Conservation (phyloP, 2,113 vertebrate genomes). For the Marmota monax region DNA sequence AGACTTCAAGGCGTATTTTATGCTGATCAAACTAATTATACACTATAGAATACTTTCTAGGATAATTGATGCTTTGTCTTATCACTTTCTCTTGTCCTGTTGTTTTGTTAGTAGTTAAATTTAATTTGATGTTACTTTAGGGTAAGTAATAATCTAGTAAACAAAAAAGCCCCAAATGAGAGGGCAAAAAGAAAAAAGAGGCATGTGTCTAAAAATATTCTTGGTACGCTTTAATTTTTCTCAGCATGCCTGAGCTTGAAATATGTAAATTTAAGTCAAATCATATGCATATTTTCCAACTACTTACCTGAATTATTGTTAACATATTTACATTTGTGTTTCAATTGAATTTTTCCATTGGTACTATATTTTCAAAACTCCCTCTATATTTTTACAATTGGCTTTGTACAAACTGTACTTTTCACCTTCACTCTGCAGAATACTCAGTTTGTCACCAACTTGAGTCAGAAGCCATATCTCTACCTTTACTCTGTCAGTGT, state of each 20-base stretch:
- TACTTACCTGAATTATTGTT: not conserved
- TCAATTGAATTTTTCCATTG: not conserved
- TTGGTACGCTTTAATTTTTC: conserved; percentile 39
- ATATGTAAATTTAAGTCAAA: not conserved
- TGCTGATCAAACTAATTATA: conserved; percentile 71
- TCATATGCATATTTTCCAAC: not conserved
- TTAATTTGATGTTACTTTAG: conserved; percentile 73
- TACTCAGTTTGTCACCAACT: not conserved
- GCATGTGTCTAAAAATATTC: not conserved
- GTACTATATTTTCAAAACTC: not conserved
- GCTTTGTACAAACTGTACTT: not conserved
- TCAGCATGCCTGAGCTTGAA: conserved; percentile 7
- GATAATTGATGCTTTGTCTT: conserved; percentile 57
- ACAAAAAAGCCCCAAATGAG: conserved; percentile 53
- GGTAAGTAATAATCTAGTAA: conserved; percentile 70
- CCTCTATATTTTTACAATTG: not conserved
- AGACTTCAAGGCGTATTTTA: conserved; percentile 55
- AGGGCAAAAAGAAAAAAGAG: not conserved
- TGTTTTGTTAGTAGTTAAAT: conserved; percentile 63
- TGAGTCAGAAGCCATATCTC: not conserved
- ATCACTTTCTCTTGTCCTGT: conserved; percentile 42
- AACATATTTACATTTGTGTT: not conserved
- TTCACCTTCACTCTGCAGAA: not conserved
- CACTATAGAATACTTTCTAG: conserved; percentile 52
- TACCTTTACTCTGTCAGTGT: not conserved